These are phyloP conservation scores for Lacerta bilineata DNA, from an alignment of 2,797 vertebrate species.

Conservation along the genomic window DNA sequence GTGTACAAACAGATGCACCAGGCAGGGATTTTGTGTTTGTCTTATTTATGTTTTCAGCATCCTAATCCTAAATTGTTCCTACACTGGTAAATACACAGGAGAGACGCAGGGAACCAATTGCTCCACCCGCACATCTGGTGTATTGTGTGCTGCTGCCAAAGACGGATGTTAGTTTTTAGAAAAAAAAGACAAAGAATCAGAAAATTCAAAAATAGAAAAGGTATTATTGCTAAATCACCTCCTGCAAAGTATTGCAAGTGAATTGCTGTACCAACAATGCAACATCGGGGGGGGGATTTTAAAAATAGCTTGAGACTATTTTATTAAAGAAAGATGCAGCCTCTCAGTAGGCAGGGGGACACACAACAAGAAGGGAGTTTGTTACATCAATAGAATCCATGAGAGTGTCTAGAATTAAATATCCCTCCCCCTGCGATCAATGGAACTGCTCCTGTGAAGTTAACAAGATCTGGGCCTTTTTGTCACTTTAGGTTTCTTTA, in stretches of 20 bases:
- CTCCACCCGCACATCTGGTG: background rate
- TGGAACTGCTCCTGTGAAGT: conserved; percentile 19
- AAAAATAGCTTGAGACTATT: background rate
- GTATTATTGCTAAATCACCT: background rate
- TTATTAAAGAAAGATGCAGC: conserved; percentile 14
- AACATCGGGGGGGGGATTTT: background rate
- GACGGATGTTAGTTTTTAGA: background rate
- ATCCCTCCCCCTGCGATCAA: background rate
- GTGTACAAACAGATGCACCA: background rate
- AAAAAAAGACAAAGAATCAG: background rate
- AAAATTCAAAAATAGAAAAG: background rate
- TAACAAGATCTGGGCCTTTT: conserved; percentile 16
- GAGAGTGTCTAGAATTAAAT: conserved; percentile 15
- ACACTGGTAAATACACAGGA: background rate
- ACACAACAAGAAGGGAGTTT: conserved; percentile 22
- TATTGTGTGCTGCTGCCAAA: background rate
- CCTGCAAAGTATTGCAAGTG: background rate
- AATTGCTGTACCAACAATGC: background rate
- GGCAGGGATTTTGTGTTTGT: conserved; percentile 4
- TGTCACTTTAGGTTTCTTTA: conserved; percentile 4
- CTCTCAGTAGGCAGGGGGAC: background rate
- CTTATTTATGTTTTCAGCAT: background rate
- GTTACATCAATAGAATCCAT: conserved; percentile 17
- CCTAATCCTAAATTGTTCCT: background rate
- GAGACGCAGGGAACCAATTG: background rate